Evolutionary conservation across 2,113 vertebrate species (phyloP).

Genomic region (Tretioscincus oriximinensis): DNA sequence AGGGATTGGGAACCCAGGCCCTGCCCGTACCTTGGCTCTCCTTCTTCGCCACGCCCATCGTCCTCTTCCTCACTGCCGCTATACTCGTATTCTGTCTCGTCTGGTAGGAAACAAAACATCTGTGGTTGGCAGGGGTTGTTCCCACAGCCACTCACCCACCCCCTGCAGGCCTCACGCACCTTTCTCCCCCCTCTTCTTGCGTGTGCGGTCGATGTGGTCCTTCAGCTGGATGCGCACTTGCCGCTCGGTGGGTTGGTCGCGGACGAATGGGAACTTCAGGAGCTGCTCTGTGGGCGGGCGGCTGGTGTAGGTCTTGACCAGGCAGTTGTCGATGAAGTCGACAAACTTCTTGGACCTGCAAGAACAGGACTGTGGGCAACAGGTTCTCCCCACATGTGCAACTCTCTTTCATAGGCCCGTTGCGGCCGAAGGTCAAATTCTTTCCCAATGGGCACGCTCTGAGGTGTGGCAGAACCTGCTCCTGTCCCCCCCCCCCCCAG

Average conservation of each 20-base stretch:
- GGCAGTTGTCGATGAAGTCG: slow-evolving; percentile 91
- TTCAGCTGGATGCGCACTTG: slow-evolving; percentile 94
- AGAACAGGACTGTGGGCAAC: not conserved
- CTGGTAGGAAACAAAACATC: slow-evolving; percentile 55
- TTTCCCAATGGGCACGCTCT: too few species aligned
- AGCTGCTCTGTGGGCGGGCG: slow-evolving; percentile 90
- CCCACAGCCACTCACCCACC: fast-evolving
- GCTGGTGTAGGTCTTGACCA: slow-evolving; percentile 89
- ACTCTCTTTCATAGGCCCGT: too few species aligned
- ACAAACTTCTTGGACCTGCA: slow-evolving; percentile 92
- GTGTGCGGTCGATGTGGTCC: slow-evolving; percentile 90
- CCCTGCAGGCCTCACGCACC: slow-evolving; percentile 66
- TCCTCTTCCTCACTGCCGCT: slow-evolving; percentile 92
- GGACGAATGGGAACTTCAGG: slow-evolving; percentile 89
- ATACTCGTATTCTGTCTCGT: slow-evolving; percentile 92
- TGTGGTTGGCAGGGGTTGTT: fast-evolving
- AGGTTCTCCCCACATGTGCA: not conserved
- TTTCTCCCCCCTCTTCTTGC: slow-evolving; percentile 90
- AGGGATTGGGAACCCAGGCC: not conserved
- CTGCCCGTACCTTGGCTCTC: slow-evolving; percentile 83
- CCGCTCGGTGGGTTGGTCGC: slow-evolving; percentile 90
- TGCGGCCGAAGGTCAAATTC: too few species aligned
- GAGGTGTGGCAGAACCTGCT: too few species aligned
- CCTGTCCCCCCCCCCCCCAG: too few species aligned
- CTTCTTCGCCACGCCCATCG: slow-evolving; percentile 86